Evolutionary conservation across 2,797 vertebrate genomes (phyloP), one percentile per base, ranked within the genome.

Genomic region (Valencia hispanica): DNA sequence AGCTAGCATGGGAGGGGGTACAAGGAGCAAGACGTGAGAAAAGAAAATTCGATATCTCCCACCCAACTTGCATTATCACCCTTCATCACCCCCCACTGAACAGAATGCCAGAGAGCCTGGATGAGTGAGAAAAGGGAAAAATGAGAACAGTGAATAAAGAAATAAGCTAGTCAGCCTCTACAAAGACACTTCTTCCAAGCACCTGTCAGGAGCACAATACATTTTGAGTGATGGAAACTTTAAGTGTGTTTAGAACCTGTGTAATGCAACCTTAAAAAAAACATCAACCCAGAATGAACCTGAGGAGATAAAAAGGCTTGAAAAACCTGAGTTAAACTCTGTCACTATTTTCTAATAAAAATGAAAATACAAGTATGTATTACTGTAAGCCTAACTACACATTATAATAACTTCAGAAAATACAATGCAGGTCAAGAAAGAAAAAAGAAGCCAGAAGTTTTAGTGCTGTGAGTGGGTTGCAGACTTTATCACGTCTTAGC

Each of bases 31-130:
- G 79, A 77, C 51, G 41, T 34, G 76, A 73, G 78, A 79, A 65
- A 79, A 78, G 75, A 78, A 57, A 88, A 91, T 89, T 88, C 77
- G 32, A 92, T 92, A 86, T 89, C 81, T 86, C 89, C 82, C 86
- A 83, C 70, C 63, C 73, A 89, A 85, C 83, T 88, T 83, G 79
- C 81, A 91, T 91, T 90, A 93, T 88, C 90, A 90, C 87, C 88
- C 92, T 82, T 89, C 87, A 89, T 91, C 86, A 79, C 73, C 61
- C 78, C 41, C 72, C 47, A 72, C 81, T 27, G 74, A 73, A 80
- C 65, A 73, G 77, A 79, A 82, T 9, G 45, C 20, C 87, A 87
- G 81, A 81, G 86, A 75, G 78, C 74, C 66, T 80, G 78, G 82
- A 82, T 57, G 80, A 72, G 86, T 78, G 85, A 86, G 83, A 85